These are phyloP conservation scores for Gopherus evgoodei DNA, from an alignment of 2,113 vertebrate species.

Conservation along the genomic window DNA sequence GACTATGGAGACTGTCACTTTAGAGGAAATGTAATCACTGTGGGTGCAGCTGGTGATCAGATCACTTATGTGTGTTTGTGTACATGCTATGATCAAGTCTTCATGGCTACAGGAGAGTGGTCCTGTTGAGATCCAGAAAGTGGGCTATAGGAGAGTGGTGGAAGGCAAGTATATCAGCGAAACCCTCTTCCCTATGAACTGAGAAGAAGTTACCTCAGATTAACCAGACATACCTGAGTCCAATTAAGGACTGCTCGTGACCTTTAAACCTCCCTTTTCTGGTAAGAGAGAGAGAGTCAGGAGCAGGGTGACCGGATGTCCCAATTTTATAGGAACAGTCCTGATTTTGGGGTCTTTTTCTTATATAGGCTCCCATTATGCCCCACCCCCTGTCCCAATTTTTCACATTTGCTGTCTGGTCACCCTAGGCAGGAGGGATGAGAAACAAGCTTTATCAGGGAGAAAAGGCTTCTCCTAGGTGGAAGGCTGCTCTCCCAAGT, in stretches of 20 bases:
- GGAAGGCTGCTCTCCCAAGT: neutral
- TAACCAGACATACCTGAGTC: neutral
- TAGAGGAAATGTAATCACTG: neutral
- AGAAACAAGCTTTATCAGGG: neutral
- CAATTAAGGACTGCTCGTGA: neutral
- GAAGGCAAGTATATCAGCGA: too few species aligned
- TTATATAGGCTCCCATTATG: too few species aligned
- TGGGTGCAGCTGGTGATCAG: neutral
- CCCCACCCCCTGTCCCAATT: too few species aligned
- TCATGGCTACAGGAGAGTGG: too few species aligned
- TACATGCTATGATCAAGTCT: too few species aligned
- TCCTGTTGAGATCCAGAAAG: too few species aligned
- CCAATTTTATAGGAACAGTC: too few species aligned
- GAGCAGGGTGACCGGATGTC: too few species aligned
- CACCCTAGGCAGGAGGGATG: neutral
- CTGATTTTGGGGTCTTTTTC: too few species aligned
- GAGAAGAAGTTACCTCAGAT: neutral
- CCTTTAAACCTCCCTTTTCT: neutral
- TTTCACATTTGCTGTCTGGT: too few species aligned
- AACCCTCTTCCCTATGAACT: neutral
- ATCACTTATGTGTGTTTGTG: too few species aligned
- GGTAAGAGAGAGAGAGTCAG: neutral
- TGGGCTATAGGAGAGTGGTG: too few species aligned
- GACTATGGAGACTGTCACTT: neutral
- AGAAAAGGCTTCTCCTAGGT: neutral